Evolutionary conservation across 2,888 invertebrate genomes (phyloP), one percentile per base, ranked within the genome.

Genomic region (Aphidius colemani): DNA sequence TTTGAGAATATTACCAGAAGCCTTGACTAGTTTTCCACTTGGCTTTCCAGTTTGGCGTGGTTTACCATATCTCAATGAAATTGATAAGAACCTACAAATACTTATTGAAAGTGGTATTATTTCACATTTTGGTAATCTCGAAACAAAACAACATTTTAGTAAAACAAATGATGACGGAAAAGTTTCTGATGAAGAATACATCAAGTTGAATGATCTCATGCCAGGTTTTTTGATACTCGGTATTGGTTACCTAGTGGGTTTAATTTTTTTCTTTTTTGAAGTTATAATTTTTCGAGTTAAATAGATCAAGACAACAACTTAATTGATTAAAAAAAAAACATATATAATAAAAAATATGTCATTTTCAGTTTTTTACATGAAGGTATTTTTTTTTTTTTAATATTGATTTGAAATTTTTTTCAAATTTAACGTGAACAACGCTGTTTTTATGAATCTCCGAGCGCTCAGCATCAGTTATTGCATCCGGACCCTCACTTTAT

Each of bases 31-130:
- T 45, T 76, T 67, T 65, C 79, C 80, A 0, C 13, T 81, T 6
- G 72, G 75, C 5, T 66, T 79, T 4, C 75, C 76, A 1, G 70
- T 74, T 0, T 74, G 77, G 72, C 65, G 66, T 8, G 78, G 77
- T 3, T 69, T 77, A 40, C 78, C 79, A 0, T 74, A 72, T 58
- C 59, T 77, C 11, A 49, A 53, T 0, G 51, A 61, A 6, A 64
- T 78, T 13, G 71, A 80, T 60, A 9, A 9, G 1, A 69, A 63
- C 13, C 73, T 80, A 2, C 66, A 63, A 6, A 3, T 50, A 0
- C 51, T 74, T 1, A 66, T 70, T 5, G 72, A 77, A 57, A 53
- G 49, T 13, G 80, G 80, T 5, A 61, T 80, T 6, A 59, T 75
- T 1, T 46, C 65, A 1, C 68, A 66, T 63, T 74, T 75, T 67